Evolutionary conservation across 2,797 vertebrate genomes (phyloP), one percentile per base, ranked within the genome.

Genomic region (Rhinogobio ventralis): DNA sequence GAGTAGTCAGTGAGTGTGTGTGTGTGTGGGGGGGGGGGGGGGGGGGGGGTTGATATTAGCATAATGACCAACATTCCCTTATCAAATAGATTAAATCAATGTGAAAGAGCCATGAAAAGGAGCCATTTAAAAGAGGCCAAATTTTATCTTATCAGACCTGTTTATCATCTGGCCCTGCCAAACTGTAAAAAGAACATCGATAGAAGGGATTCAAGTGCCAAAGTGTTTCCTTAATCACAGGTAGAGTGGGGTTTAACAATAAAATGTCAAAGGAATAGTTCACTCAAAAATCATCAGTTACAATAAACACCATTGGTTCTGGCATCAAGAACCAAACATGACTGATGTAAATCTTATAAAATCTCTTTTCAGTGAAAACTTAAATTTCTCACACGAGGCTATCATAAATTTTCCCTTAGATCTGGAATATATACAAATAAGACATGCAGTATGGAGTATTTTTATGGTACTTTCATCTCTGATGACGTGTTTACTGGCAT

Each of bases 101-200:
- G 74, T 42, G 14, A 77, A 77, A 57, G 8, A 60, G 33, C 13
- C 72, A 76, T 25, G 14, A 19, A 17, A 76, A 25, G 4, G n/a
- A 77, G n/a, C 14, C 36, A n/a, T 60, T 42, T 60, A 42, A 76
- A 57, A 77, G 33, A 42, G 74, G 23, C 14, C 33, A 39, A n/a
- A 4, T 42, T 42, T 57, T 60, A 60, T 77, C 14, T 57, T 77
- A 77, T 60, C 33, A 42, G 74, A 36, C 30, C 53, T 77, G 74
- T 60, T 77, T 77, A 60, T 77, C 14, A 60, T 77, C 36, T 57
- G 36, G 23, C 33, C 53, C 36, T 60, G 53, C 23, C 53, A 42
- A 60, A 77, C 33, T 42, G 23, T 76, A 17, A 42, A 57, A 76
- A 25, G 7, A 25, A 76, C 13, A 39, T 55, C 7, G 13, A 55